A percentile compares a stretch with the other conserved stretches of the same genome.
Conservation (phyloP, 2,113 vertebrate species). For the Phalacrocorax carbo region DNA sequence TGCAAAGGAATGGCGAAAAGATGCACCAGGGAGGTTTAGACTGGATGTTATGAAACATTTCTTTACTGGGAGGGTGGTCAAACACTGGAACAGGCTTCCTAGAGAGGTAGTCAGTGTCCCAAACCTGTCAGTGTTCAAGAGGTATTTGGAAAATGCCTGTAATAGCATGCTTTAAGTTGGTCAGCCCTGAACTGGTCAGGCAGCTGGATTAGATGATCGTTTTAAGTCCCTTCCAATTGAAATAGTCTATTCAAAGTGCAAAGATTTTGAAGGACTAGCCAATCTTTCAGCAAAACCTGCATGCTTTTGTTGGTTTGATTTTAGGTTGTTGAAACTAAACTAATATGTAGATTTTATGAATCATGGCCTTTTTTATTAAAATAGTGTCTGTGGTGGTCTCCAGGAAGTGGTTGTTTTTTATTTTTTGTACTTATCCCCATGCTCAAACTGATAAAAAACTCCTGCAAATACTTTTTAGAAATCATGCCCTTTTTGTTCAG, state of each 20-base stretch:
- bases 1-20: background rate
- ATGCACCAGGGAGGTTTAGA: too few relatives aligned
- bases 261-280: background rate
- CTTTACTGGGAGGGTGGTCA: background rate
- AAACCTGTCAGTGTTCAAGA: background rate
- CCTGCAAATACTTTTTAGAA: background rate
- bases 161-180: background rate
- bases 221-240: background rate
- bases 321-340: background rate
- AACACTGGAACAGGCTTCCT: background rate
- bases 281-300: background rate
- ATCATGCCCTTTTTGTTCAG: background rate
- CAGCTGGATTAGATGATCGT: background rate
- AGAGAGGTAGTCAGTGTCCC: background rate
- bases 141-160: background rate
- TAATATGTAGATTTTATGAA: background rate
- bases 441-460: background rate
- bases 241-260: background rate
- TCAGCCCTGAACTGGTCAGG: background rate
- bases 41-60: background rate
- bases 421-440: background rate
- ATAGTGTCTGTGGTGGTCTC: background rate
- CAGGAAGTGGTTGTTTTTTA: background rate
- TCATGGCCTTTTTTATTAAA: background rate
- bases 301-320: background rate